phyloP scores from a whole-genome alignment of 2,113 vertebrate genomes.

The Corythornis vintsioides region DNA sequence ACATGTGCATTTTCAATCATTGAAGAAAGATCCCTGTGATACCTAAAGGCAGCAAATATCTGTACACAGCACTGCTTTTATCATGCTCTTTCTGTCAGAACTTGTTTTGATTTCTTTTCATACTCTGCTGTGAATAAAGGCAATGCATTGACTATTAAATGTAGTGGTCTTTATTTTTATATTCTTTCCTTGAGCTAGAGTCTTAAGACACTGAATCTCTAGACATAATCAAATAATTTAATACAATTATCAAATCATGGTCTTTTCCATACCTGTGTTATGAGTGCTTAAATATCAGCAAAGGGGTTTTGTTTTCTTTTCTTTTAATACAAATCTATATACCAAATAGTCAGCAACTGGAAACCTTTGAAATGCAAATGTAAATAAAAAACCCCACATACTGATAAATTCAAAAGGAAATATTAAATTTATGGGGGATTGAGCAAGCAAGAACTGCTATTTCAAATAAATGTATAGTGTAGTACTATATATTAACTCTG shows the following conservation, averaged over 20 bases:
- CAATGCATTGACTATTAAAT: not conserved
- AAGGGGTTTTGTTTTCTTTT: rapidly evolving
- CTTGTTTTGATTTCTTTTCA: not conserved
- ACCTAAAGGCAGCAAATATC: not conserved
- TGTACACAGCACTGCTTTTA: not conserved
- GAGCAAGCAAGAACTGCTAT: not conserved
- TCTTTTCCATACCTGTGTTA: not conserved
- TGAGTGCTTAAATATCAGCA: not conserved
- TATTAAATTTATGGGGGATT: not conserved
- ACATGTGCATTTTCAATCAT: not conserved
- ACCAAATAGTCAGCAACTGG: not conserved
- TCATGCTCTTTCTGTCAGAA: not conserved
- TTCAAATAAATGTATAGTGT: not conserved
- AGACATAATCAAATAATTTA: not conserved
- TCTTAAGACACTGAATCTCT: not conserved
- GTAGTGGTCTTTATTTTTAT: not conserved
- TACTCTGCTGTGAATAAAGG: not conserved
- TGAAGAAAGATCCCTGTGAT: conserved; percentile 3
- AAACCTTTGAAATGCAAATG: not conserved
- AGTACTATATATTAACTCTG: not conserved
- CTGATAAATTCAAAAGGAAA: not conserved
- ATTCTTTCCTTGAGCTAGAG: not conserved
- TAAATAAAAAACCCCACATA: not conserved
- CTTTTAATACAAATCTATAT: not conserved
- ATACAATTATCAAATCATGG: not conserved